These are phyloP conservation scores for Megaleporinus macrocephalus DNA, from an alignment of 2,113 vertebrate genomes.

Conservation along the genomic window DNA sequence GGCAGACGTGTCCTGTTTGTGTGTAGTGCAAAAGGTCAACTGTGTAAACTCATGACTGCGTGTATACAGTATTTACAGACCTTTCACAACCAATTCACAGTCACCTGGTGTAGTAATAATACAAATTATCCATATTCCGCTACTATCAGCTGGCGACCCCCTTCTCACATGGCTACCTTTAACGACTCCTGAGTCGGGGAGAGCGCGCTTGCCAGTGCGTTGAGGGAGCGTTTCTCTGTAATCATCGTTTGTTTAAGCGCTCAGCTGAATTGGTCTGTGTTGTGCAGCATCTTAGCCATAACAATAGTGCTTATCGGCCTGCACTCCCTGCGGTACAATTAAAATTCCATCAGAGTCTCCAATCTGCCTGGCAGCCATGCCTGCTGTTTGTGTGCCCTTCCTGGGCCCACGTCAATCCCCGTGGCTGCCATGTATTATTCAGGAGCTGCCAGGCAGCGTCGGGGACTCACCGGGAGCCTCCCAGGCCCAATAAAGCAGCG, in stretches of 20 bases:
- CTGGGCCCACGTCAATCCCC: slow-evolving; percentile 73
- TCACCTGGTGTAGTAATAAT: slow-evolving; percentile 17
- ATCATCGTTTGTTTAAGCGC: slow-evolving; percentile 58
- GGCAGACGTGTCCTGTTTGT: not conserved
- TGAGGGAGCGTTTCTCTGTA: slow-evolving; percentile 52
- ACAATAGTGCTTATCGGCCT: slow-evolving; percentile 72
- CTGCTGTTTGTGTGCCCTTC: slow-evolving; percentile 75
- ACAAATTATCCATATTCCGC: not conserved
- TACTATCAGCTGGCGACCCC: slow-evolving; percentile 29
- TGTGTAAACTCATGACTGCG: not conserved
- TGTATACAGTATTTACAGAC: not conserved
- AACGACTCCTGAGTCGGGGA: slow-evolving; percentile 35
- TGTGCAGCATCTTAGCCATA: slow-evolving; percentile 71
- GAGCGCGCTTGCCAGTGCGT: slow-evolving; percentile 32
- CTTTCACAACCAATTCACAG: not conserved
- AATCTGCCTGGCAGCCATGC: slow-evolving; percentile 77
- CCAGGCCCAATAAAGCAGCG: slow-evolving; percentile 63
- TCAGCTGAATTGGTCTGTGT: slow-evolving; percentile 64
- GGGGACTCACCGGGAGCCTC: slow-evolving; percentile 75
- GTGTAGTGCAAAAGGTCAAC: not conserved
- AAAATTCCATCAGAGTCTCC: slow-evolving; percentile 77
- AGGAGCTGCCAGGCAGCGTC: slow-evolving; percentile 71
- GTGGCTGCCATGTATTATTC: slow-evolving; percentile 79
- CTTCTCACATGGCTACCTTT: slow-evolving; percentile 39
- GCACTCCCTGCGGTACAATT: slow-evolving; percentile 77